phyloP scores from a whole-genome alignment of 2,113 vertebrate species.

The Eudyptes chrysolophus region DNA sequence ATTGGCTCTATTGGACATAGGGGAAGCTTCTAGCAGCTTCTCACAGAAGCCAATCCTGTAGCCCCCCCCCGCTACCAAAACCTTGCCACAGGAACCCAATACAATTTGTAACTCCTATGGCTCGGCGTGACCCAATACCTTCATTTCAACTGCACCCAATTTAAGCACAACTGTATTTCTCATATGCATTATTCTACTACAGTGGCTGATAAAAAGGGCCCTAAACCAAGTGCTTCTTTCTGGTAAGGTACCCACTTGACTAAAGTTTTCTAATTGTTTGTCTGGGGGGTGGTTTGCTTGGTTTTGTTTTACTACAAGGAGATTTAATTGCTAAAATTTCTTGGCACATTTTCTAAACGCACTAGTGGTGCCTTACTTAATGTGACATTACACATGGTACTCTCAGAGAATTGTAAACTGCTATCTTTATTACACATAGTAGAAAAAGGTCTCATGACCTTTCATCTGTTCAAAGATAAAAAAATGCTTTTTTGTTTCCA shows the following conservation, averaged over 20 bases:
- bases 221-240: background rate
- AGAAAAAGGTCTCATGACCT: background rate
- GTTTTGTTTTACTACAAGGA: background rate
- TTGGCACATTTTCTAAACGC: background rate
- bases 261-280: background rate
- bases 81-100: too few relatives aligned
- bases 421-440: background rate
- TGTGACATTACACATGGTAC: background rate
- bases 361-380: background rate
- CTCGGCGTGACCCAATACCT: accelerated
- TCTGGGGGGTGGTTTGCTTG: background rate
- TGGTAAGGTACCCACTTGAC: background rate
- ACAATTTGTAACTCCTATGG: background rate
- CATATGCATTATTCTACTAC: background rate
- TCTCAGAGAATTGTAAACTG: background rate
- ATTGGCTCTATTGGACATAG: too few relatives aligned
- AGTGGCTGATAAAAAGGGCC: background rate
- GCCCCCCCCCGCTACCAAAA: too few relatives aligned
- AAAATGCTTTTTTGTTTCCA: background rate
- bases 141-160: background rate
- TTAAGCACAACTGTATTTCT: background rate
- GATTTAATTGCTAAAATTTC: background rate
- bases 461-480: background rate
- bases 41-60: too few relatives aligned
- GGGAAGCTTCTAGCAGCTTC: too few relatives aligned